Conservation (phyloP, 23 tunicate species). For the Styela clava region DNA sequence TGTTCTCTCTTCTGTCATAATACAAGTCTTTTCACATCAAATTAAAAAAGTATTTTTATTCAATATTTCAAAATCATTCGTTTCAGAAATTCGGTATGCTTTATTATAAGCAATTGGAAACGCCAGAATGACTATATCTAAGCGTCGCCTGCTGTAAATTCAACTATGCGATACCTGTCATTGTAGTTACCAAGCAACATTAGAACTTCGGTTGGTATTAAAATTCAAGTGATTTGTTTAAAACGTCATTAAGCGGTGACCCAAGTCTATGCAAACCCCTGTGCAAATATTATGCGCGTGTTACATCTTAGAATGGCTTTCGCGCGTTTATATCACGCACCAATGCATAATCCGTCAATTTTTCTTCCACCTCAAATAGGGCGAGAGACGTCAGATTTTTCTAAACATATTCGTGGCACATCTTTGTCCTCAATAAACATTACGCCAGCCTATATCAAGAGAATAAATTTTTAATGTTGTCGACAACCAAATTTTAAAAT, state of each 20-base stretch:
- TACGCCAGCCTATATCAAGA: background rate
- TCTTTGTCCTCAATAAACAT: background rate
- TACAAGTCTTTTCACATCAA: no score
- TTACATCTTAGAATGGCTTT: background rate
- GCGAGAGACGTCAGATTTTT: background rate
- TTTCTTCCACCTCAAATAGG: background rate
- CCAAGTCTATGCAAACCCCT: background rate
- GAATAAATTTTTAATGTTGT: no score
- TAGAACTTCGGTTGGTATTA: background rate
- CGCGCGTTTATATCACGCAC: background rate
- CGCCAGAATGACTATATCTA: no score
- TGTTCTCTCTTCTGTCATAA: no score
- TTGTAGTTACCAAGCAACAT: no score
- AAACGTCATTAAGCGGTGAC: background rate
- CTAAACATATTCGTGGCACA: background rate
- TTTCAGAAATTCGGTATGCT: no score
- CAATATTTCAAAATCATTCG: no score
- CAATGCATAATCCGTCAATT: background rate
- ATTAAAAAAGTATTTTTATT: no score
- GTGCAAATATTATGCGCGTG: background rate
- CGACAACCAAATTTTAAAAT: no score
- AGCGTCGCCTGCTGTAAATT: no score
- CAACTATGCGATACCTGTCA: no score
- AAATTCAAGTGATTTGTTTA: background rate
- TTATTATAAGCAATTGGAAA: no score